Base-by-base conservation (phyloP, 2,888 invertebrate species). In the Slavum lentiscoides region DNA sequence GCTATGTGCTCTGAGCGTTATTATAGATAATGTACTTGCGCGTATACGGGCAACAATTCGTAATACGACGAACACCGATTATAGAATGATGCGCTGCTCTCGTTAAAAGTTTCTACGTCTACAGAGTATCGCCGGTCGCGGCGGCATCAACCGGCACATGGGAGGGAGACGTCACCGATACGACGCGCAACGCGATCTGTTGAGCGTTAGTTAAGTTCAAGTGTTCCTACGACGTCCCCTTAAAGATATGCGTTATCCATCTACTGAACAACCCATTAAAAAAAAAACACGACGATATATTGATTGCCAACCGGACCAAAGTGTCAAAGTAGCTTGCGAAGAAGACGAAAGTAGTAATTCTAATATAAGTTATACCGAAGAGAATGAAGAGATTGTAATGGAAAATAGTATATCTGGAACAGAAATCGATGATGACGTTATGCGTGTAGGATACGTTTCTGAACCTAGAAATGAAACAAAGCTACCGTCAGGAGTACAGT, bases 331-430 rank as follows among this genome's bases (percentile, higher is more conserved):
- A 61, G 21, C 1, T 3, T 23, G 61, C 23, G 61, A 61, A 61
- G 61, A 61, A 61, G 61, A 61, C 23, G 61, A 61, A 61, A 61
- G 61, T 61, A 61, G 61, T 61, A 21, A 15, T 61, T 61, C 61
- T 61, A 61, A 61, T 61, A 61, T n/a, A 64, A 64, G 59, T 61
- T 61, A 21, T 61, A 61, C 59, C 59, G 59, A 61, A 61, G 59
- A 6, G 3, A 61, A 21, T 61, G 59, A 61, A 61, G 1, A 11
- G 59, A 21, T 61, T 61, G 23, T 23, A 21, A 23, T 61, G 59
- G 59, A 61, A n/a, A 61, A 61, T 61, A 61, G 23, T 61, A 61
- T 61, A 61, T 61, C 59, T 61, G 23, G 59, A 11, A 21, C 23
- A n/a, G 59, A 61, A 61, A n/a, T 61, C 59, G 59, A 61, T 61